phyloP scores from a whole-genome alignment of 2,797 vertebrate species.

The Buphagus erythrorhynchus region DNA sequence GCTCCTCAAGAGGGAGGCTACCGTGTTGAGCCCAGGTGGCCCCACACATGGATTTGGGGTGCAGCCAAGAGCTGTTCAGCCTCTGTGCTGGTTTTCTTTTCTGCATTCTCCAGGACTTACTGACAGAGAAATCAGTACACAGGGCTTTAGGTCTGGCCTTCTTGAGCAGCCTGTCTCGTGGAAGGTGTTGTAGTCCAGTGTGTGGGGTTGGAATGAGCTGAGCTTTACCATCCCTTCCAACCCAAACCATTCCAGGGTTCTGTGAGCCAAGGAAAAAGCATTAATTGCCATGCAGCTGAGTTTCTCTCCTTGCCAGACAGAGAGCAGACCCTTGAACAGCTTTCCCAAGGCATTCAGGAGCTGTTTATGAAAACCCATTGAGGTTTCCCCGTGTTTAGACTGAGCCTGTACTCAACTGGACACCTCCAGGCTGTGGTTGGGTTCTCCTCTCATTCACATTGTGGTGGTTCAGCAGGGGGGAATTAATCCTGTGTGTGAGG shows the following conservation, averaged over 20 bases:
- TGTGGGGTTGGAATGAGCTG: neutral
- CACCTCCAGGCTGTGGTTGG: neutral
- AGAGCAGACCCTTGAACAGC: neutral
- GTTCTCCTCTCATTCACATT: neutral
- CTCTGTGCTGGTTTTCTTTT: neutral
- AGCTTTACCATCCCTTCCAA: neutral
- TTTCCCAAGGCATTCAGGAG: neutral
- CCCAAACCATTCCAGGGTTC: neutral
- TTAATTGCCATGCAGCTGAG: neutral
- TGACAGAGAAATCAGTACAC: neutral
- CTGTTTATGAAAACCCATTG: neutral
- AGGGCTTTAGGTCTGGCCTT: neutral
- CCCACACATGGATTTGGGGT: fast-evolving
- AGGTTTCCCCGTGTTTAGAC: neutral
- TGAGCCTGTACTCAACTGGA: neutral
- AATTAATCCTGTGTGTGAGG: neutral
- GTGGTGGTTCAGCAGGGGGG: neutral
- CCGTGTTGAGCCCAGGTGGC: fast-evolving
- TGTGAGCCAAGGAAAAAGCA: neutral
- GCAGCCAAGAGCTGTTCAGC: neutral
- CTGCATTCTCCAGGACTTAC: neutral
- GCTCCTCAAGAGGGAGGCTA: neutral
- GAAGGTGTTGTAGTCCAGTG: neutral
- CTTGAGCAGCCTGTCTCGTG: neutral
- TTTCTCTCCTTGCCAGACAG: neutral